Conservation (phyloP, 2,113 vertebrate genomes). For the Heterocephalus glaber region DNA sequence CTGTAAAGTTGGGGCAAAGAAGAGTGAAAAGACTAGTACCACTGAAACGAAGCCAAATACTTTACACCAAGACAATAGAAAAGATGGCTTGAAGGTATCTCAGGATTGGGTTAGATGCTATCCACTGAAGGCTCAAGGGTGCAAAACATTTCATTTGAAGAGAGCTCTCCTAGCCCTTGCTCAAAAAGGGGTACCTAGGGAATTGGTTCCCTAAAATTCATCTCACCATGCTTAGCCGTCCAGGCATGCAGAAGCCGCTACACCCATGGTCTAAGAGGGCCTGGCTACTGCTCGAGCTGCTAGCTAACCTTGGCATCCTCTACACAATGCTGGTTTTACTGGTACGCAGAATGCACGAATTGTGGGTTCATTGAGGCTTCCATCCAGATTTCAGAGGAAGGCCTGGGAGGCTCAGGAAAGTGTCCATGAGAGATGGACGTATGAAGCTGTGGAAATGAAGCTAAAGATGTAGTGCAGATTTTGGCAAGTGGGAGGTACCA, state of each 20-base stretch:
- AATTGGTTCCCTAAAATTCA: background rate
- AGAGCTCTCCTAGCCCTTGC: background rate
- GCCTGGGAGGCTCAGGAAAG: background rate
- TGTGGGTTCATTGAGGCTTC: background rate
- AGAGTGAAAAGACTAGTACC: background rate
- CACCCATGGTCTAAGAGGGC: background rate
- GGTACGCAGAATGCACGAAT: background rate
- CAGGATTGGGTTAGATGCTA: background rate
- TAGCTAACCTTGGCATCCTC: background rate
- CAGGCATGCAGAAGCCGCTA: background rate
- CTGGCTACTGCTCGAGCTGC: background rate
- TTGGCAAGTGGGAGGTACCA: background rate
- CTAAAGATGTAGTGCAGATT: background rate
- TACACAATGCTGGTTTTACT: background rate
- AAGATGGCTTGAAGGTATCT: background rate
- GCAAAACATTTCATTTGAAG: background rate
- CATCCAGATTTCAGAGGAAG: background rate
- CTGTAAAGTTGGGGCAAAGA: background rate
- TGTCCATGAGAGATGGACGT: background rate
- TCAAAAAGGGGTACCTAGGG: background rate
- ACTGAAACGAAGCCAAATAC: background rate
- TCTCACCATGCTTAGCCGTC: background rate
- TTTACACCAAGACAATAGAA: no score
- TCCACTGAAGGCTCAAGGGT: background rate
- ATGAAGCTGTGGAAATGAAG: background rate